Conservation (phyloP, 2,113 vertebrate species). For the Ramphastos sulfuratus region DNA sequence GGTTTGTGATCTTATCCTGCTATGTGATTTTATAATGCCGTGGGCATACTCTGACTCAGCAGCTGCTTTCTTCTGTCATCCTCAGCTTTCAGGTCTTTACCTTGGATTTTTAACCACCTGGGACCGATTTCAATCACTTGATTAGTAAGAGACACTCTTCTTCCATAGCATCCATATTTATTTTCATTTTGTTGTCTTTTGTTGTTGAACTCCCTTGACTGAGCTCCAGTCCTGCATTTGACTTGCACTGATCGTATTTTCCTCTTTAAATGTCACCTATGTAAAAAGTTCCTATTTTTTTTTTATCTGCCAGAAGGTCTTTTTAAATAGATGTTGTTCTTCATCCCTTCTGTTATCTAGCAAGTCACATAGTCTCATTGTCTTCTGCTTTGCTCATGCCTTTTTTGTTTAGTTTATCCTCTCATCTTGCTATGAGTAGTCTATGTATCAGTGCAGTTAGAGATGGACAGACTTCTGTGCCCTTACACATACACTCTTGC, state of each 20-base stretch:
- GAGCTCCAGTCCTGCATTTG: not conserved
- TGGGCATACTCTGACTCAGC: not conserved
- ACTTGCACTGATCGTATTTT: constrained; percentile 16
- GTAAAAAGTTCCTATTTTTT: constrained; percentile 31
- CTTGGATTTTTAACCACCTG: constrained; percentile 43
- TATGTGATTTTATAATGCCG: not conserved
- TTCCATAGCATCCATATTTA: constrained; percentile 22
- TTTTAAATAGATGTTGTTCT: constrained; percentile 11
- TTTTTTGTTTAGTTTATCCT: constrained; percentile 30
- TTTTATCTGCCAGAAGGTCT: not conserved
- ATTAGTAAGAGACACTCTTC: constrained; percentile 39
- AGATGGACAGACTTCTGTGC: not conserved
- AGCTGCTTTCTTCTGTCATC: constrained; percentile 22
- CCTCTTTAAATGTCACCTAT: not conserved
- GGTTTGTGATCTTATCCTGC: constrained; percentile 19
- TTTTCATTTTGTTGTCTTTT: constrained; percentile 19
- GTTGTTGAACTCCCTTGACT: not conserved
- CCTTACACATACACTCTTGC: not conserved
- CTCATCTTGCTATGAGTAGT: not conserved
- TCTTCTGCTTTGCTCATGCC: constrained; percentile 6
- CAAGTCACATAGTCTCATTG: not conserved
- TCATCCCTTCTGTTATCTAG: not conserved
- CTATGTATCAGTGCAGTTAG: not conserved
- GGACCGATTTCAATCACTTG: constrained; percentile 54
- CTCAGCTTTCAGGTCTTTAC: constrained; percentile 30